These are phyloP conservation scores for Blastobasis lacticolella DNA, from an alignment of 2,888 invertebrate species.

Conservation along the genomic window DNA sequence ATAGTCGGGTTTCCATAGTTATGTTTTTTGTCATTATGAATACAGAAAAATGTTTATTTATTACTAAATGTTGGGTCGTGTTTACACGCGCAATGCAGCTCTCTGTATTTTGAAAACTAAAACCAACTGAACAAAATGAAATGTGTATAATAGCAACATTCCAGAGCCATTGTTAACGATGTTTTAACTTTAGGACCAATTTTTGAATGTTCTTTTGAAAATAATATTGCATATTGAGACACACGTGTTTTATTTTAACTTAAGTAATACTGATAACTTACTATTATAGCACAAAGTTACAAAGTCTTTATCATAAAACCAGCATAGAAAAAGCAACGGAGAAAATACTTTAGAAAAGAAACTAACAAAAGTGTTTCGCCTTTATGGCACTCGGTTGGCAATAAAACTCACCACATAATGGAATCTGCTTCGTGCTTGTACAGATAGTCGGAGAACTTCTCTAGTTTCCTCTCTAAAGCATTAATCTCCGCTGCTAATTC, in stretches of 20 bases:
- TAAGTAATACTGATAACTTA: constrained; percentile 13
- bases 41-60: too few relatives aligned
- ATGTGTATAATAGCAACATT: constrained; percentile 64
- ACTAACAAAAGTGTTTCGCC: constrained; percentile 2
- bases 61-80: too few relatives aligned
- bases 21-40: background rate
- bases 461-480: constrained; percentile 67
- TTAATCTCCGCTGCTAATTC: constrained; percentile 72
- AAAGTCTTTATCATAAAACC: background rate
- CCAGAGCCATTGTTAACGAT: constrained; percentile 74
- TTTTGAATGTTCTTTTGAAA: constrained; percentile 74
- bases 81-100: constrained; percentile 29
- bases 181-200: constrained; percentile 74
- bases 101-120: constrained; percentile 29
- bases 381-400: constrained; percentile 27
- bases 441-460: constrained; percentile 66
- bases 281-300: constrained; percentile 14
- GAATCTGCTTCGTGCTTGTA: constrained; percentile 74
- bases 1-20: constrained; percentile 49
- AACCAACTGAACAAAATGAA: constrained; percentile 33
- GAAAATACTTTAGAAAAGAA: constrained; percentile 47
- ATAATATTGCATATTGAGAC: constrained; percentile 71
- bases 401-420: constrained; percentile 68
- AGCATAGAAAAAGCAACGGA: constrained; percentile 22
- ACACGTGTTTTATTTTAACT: constrained; percentile 29